Evolutionary conservation across 2,113 vertebrate species (phyloP).

Genomic region (Taurulus bubalis): DNA sequence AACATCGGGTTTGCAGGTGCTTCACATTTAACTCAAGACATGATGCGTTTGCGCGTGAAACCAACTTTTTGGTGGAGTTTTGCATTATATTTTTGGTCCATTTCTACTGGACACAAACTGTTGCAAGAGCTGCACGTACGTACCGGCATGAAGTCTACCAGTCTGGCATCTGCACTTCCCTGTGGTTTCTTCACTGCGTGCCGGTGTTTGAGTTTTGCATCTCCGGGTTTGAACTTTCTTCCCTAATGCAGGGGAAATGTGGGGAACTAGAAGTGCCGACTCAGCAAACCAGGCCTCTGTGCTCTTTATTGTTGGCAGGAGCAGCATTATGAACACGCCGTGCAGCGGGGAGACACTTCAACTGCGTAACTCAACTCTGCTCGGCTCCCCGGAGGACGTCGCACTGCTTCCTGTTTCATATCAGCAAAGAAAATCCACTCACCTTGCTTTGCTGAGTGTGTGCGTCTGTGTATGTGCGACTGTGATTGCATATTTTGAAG

Average conservation of each 20-base stretch:
- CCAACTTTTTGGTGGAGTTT: not conserved
- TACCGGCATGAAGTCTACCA: not conserved
- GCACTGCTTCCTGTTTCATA: conserved; percentile 31
- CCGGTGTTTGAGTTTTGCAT: conserved; percentile 15
- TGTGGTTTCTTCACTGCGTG: not conserved
- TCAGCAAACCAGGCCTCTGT: conserved; percentile 56
- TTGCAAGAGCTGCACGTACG: not conserved
- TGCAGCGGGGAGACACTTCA: conserved; percentile 58
- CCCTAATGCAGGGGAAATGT: conserved; percentile 39
- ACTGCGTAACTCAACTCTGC: conserved; percentile 54
- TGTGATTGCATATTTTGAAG: conserved; percentile 4
- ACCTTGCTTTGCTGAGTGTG: not conserved
- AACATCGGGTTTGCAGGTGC: not conserved
- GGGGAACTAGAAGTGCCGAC: conserved; percentile 56
- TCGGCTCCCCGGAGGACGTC: conserved; percentile 39
- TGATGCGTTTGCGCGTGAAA: not conserved
- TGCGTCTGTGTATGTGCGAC: not conserved
- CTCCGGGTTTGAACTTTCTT: conserved; percentile 49
- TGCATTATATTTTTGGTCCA: not conserved
- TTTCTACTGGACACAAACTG: not conserved
- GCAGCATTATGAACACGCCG: conserved; percentile 50
- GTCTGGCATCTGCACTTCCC: not conserved
- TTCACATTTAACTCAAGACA: not conserved
- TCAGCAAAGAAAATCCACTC: conserved; percentile 22
- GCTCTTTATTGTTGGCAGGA: conserved; percentile 64